phyloP scores from a whole-genome alignment of 2,797 vertebrate genomes.

The Pangasius mekongensis region DNA sequence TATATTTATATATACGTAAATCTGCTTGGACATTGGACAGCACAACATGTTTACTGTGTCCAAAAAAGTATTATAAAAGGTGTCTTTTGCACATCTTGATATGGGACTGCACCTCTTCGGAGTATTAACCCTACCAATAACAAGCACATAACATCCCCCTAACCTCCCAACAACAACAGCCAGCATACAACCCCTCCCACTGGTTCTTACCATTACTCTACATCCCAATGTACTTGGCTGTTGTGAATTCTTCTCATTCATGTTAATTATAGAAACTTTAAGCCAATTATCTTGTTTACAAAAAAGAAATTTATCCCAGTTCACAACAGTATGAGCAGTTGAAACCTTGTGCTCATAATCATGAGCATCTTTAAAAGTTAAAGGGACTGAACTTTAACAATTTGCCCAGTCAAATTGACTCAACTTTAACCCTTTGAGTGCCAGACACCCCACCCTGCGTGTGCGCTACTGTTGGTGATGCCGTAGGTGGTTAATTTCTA shows the following conservation, averaged over 20 bases:
- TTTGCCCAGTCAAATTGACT: constrained; percentile 29
- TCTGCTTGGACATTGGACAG: neutral
- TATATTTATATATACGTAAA: neutral
- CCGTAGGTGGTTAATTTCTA: constrained; percentile 80
- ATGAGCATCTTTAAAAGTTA: constrained; percentile 81
- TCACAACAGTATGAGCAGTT: constrained; percentile 51
- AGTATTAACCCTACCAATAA: constrained; percentile 80
- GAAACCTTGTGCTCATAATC: constrained; percentile 43
- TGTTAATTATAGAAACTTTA: constrained; percentile 43
- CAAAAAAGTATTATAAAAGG: neutral
- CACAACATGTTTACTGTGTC: neutral
- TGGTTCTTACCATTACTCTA: constrained; percentile 54
- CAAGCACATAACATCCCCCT: constrained; percentile 84
- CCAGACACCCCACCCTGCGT: constrained; percentile 65
- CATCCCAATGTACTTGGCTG: constrained; percentile 72
- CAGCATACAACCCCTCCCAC: constrained; percentile 43
- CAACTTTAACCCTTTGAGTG: constrained; percentile 86
- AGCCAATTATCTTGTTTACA: constrained; percentile 30
- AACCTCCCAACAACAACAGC: constrained; percentile 75
- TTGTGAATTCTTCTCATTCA: constrained; percentile 69
- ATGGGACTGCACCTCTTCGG: constrained; percentile 80
- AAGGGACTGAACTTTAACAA: constrained; percentile 75
- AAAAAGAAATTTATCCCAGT: constrained; percentile 21
- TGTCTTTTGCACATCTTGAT: constrained; percentile 49
- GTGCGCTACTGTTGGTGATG: constrained; percentile 70